Percentiles rank a stretch among this genome's conserved stretches.
phyloP scores from a whole-genome alignment of 64 coral and sea anemone genomes.

The Dendrophyllia cribrosa region DNA sequence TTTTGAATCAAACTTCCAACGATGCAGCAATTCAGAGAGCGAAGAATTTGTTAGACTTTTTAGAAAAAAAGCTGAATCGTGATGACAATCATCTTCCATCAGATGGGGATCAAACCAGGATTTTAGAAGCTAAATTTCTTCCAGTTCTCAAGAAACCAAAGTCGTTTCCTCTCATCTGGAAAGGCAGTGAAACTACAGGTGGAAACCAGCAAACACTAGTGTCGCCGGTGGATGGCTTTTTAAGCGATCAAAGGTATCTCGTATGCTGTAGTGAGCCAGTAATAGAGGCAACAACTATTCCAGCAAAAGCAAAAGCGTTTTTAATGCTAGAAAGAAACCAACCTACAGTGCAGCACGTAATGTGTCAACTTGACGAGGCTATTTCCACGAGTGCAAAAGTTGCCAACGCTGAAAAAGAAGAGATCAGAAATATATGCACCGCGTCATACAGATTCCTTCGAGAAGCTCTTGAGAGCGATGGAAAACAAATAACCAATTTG shows the following conservation, averaged over 20 bases:
- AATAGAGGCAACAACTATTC: slow-evolving; percentile 13
- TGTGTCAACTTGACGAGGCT: slow-evolving; percentile 35
- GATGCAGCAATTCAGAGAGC: neutral
- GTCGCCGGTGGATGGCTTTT: slow-evolving; percentile 63
- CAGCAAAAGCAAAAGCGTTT: neutral
- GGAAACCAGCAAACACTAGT: neutral
- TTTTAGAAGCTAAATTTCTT: slow-evolving; percentile 69
- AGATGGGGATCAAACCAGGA: neutral
- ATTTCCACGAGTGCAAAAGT: neutral
- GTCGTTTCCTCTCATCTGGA: slow-evolving; percentile 78
- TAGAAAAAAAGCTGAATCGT: slow-evolving; percentile 40
- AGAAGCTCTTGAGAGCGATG: neutral
- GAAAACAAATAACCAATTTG: slow-evolving; percentile 15
- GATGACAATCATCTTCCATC: neutral
- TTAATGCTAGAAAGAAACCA: neutral
- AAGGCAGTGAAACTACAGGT: slow-evolving; percentile 39
- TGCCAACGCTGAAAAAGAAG: neutral
- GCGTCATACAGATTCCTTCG: slow-evolving; percentile 63
- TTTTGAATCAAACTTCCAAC: neutral
- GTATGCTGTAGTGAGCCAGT: slow-evolving; percentile 60
- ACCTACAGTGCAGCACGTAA: slow-evolving; percentile 13
- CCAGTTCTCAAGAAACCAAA: slow-evolving; percentile 75
- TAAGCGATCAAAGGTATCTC: slow-evolving; percentile 34
- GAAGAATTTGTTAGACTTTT: slow-evolving; percentile 51
- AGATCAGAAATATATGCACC: slow-evolving; percentile 36